Percentiles rank a stretch among this genome's conserved stretches.
Conservation (phyloP, 2,113 vertebrate species). For the Caranx melampygus region DNA sequence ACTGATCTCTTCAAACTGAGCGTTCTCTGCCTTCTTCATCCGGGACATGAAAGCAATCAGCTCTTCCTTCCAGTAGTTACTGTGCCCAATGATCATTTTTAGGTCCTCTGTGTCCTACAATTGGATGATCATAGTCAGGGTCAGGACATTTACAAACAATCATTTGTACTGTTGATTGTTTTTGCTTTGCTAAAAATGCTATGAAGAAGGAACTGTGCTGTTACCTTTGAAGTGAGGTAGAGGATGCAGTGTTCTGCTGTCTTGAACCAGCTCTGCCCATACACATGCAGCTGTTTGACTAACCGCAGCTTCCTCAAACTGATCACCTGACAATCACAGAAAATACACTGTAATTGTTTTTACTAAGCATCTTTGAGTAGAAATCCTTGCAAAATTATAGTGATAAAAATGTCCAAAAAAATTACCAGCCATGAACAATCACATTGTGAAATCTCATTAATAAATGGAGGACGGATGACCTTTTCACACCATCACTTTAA, state of each 20-base stretch:
- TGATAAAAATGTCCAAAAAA: neutral
- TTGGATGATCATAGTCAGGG: conserved; percentile 7
- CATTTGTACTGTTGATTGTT: neutral
- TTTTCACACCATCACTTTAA: neutral
- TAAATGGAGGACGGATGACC: neutral
- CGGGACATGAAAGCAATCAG: conserved; percentile 71
- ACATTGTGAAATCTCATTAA: neutral
- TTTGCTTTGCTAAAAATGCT: neutral
- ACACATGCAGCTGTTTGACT: conserved; percentile 82
- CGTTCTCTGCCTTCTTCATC: conserved; percentile 76
- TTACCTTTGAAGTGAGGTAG: conserved; percentile 73
- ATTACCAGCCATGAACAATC: neutral
- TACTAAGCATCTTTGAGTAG: neutral
- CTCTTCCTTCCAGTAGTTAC: conserved; percentile 78
- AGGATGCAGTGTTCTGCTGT: conserved; percentile 82
- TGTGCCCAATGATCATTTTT: conserved; percentile 77
- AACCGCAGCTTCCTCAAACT: conserved; percentile 84
- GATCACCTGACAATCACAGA: conserved; percentile 83
- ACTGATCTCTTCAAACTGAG: conserved; percentile 71
- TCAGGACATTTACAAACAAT: neutral
- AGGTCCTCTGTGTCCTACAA: conserved; percentile 86
- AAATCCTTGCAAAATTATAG: neutral
- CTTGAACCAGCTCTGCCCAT: conserved; percentile 85
- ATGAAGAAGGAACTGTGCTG: neutral
- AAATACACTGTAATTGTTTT: neutral